Base-by-base conservation (phyloP, 2,888 invertebrate genomes). In the Limnephilus rhombicus region DNA sequence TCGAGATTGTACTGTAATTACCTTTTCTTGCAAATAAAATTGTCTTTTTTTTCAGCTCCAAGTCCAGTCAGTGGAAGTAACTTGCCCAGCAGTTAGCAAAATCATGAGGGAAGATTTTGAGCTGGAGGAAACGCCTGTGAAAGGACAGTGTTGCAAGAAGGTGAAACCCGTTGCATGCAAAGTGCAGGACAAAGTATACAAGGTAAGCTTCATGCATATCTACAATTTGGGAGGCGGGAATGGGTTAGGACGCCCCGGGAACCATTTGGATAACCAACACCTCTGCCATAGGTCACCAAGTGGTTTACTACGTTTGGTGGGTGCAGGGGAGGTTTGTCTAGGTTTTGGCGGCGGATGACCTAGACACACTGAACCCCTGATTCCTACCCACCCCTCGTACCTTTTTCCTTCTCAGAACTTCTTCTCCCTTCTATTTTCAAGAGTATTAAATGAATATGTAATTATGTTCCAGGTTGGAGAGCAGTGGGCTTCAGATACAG, bases 71-170 rank as follows among this genome's bases (percentile, higher is more conserved):
- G 94, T 95, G 0, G 95, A 96, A 92, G 96, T 96, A 93, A 95
- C 95, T 0, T 97, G 97, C 94, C 95, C 96, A 0, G 95, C 95
- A 89, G 94, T 96, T 0, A 94, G 96, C 0, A 94, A 94, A 37
- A 96, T 95, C n/a, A 94, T 95, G 90, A 94, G 93, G 94, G 94
- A 94, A 86, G 96, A 97, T 94, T 97, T 96, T 94, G 96, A 96
- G n/a, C 94, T 97, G 90, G 95, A 96, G 92, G 95, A 95, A 2
- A 94, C 95, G 87, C 95, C 95, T 90, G 94, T 96, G 0, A 94
- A 95, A 0, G 96, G 96, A 3, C 94, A 97, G 94, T 97, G 97
- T 94, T 97, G 97, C 94, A 96, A 96, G n/a, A 95, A 95, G 68
- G 95, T 95, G 41, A 95, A 96, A 92, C 96, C 96, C 0, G 94